Evolutionary conservation across 2,888 invertebrate species (phyloP).

Genomic region (Danaus chrysippus): DNA sequence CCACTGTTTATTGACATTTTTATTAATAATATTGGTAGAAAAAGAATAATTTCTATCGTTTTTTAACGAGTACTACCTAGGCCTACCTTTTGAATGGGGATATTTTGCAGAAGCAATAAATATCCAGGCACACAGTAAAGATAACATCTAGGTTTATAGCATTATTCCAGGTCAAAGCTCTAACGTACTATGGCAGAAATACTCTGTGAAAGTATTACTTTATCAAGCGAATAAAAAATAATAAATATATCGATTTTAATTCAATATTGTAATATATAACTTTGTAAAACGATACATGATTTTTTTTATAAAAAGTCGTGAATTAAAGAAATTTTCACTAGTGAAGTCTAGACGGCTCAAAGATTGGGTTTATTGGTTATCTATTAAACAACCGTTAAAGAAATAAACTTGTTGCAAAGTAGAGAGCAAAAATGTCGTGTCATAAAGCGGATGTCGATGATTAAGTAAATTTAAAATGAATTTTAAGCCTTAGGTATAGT

Average conservation of each 20-base stretch:
- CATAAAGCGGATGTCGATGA: conserved; percentile 13
- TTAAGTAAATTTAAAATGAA: conserved; percentile 1
- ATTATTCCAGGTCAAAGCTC: conserved; percentile 34
- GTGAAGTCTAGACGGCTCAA: not conserved
- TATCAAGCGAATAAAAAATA: too few species aligned
- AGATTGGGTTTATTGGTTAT: conserved; percentile 8
- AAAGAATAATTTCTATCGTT: not conserved
- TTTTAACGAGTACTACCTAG: conserved; percentile 1
- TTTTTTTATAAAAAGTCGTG: not conserved
- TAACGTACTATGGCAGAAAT: conserved; percentile 26
- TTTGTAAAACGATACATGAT: not conserved
- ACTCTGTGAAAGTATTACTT: conserved; percentile 28
- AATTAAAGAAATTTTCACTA: not conserved
- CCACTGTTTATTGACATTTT: too few species aligned
- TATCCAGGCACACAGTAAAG: conserved; percentile 20
- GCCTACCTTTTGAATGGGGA: conserved; percentile 1
- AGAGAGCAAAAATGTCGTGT: conserved; percentile 14
- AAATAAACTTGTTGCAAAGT: conserved; percentile 16
- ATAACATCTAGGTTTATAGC: conserved; percentile 35
- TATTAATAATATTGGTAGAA: too few species aligned
- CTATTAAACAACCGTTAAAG: conserved; percentile 22
- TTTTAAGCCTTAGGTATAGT: not conserved
- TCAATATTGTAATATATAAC: too few species aligned
- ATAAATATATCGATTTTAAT: too few species aligned
- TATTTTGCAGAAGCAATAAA: conserved; percentile 17